Evolutionary conservation across 2,113 vertebrate species (phyloP), one percentile per base, ranked within the genome.

Genomic region (Callopanchax toddi): DNA sequence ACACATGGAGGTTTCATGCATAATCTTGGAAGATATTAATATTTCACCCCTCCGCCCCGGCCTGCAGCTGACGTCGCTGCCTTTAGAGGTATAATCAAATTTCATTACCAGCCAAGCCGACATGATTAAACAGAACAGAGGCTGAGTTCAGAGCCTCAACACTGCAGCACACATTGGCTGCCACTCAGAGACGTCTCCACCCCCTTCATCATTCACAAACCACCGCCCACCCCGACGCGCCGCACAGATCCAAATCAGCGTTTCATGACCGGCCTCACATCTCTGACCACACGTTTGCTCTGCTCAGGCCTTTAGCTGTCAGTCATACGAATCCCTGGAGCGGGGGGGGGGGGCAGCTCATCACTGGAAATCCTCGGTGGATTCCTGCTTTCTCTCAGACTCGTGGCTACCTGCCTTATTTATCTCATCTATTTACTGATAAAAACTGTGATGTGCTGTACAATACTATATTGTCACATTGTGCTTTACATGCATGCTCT

Each of bases 11-110:
- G 92, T 95, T 97, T 97, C 95, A 98, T 98, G 96, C 96, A 98
- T 99, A 97, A 99, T 98, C 96, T 96, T 89, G 88, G 93, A 95
- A 94, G 94, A 96, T 96, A 98, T 98, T 98, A 96, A 98, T 96
- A 96, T 95, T 95, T 94, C 93, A 93, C 64, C 64, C 76, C 61
- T 75, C 66, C 81, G 46, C 60, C n/a, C 92, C 91, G 13, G 26
- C 55, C 16, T 23, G 18, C 42, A 42, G 67, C 54, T 23, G 15
- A 69, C 67, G 61, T 64, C 68, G 92, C 93, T 92, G 93, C 92
- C 92, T 97, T 93, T 89, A 95, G 94, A 96, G 95, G 93, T 95
- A 93, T 97, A 96, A 98, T 99, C 95, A 97, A 96, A 98, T 97
- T 97, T 98, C 95, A 97, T 97, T 97, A 98, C 94, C 93, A 93